A percentile compares a stretch with the other conserved stretches of the same genome.
Conservation (phyloP, 2,797 vertebrate species). For the Sciaenops ocellatus region DNA sequence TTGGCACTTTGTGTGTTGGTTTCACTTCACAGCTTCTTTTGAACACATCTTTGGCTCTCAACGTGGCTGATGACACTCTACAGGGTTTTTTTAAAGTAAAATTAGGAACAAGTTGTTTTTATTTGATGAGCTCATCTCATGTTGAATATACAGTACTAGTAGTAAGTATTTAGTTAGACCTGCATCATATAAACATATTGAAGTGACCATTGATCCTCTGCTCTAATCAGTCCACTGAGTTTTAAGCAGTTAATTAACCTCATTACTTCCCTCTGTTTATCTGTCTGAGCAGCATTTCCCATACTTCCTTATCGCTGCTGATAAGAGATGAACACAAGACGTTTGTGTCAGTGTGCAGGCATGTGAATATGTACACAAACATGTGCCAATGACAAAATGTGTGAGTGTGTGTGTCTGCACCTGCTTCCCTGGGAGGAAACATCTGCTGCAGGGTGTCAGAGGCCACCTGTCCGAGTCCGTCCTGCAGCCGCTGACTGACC, state of each 20-base stretch:
- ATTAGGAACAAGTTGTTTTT: neutral
- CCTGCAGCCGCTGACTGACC: conserved; percentile 40
- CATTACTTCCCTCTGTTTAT: conserved; percentile 40
- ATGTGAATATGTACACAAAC: conserved; percentile 53
- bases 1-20: no score
- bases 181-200: neutral
- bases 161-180: neutral
- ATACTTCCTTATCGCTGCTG: conserved; percentile 51
- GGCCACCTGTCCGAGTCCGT: conserved; percentile 72
- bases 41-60: no score
- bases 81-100: no score
- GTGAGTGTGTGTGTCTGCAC: conserved; percentile 62
- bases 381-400: conserved; percentile 32
- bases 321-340: conserved; percentile 64
- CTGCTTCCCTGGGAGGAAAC: conserved; percentile 78
- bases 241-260: conserved; percentile 33
- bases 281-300: conserved; percentile 27
- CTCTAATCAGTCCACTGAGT: neutral
- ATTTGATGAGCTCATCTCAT: neutral
- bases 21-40: no score
- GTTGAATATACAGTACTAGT: neutral
- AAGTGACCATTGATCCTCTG: neutral
- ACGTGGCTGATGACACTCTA: no score
- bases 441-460: conserved; percentile 78
- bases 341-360: conserved; percentile 40